Evolutionary conservation across 1,140 invertebrate species (phyloP).

Genomic region (Brachionus paranguensis): DNA sequence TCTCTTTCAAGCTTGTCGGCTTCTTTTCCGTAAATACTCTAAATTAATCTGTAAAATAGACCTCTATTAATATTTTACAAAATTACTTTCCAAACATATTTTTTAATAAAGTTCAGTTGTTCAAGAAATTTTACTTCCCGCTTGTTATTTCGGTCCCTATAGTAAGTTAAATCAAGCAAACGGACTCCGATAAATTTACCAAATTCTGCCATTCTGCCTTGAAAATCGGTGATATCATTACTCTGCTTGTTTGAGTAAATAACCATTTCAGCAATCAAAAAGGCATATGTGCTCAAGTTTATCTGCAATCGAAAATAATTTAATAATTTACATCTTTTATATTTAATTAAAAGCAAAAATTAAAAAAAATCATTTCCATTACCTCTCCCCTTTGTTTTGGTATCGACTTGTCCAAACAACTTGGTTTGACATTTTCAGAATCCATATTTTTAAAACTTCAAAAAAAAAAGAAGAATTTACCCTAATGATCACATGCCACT

Average conservation of each 20-base stretch:
- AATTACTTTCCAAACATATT: constrained; percentile 85
- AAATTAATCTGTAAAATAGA: neutral
- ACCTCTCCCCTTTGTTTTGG: constrained; percentile 16
- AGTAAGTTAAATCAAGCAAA: constrained; percentile 83
- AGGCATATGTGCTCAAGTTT: constrained; percentile 80
- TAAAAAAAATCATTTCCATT: neutral
- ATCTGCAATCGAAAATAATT: constrained; percentile 52
- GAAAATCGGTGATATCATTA: constrained; percentile 86
- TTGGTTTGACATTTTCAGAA: constrained; percentile 11
- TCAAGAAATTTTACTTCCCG: constrained; percentile 89
- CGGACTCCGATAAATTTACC: constrained; percentile 88
- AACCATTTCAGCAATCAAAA: constrained; percentile 94
- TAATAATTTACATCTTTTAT: neutral
- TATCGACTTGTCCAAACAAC: neutral
- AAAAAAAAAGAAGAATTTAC: neutral
- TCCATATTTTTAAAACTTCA: constrained; percentile 4
- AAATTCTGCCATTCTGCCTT: constrained; percentile 71
- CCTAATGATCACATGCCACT: neutral
- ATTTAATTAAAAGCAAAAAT: neutral
- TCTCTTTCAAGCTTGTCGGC: constrained; percentile 38
- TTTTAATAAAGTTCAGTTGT: constrained; percentile 90
- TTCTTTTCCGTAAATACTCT: constrained; percentile 41
- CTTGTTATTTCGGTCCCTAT: constrained; percentile 85
- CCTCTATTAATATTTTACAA: neutral
- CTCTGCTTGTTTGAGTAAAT: constrained; percentile 92